Evolutionary conservation across 2,888 invertebrate species (phyloP), one percentile per base, ranked within the genome.

Genomic region (Heliconius hortense): DNA sequence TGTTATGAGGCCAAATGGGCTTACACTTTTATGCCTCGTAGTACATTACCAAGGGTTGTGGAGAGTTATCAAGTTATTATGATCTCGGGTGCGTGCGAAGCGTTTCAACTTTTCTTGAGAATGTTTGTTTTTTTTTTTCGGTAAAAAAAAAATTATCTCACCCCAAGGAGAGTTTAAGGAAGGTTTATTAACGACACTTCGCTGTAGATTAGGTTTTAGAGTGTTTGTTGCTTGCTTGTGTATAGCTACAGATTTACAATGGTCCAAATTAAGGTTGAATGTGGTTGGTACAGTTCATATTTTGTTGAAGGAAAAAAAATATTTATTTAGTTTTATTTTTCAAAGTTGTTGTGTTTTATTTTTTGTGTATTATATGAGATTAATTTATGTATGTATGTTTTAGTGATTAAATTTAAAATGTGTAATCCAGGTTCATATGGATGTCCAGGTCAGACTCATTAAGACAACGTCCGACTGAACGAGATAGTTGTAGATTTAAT

Each of bases 141-240:
- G 77, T 84, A 82, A 84, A 18, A 43, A 43, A 85, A 88, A 87
- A 88, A 87, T 91, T 90, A 91, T 90, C 88, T 89, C 79, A 77
- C 88, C 87, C 87, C 71, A 87, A 89, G 88, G 88, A 88, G 89
- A 90, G 87, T 89, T 89, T 85, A 83, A 83, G 81, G 84, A 88
- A 89, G 87, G 90, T 91, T 87, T 90, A 89, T 89, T 91, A 91
- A 91, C 91, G 91, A 89, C 90, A 89, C 87, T 90, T 89, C 81
- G 83, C 85, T 84, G 87, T 84, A 84, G 31, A 78, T 78, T 79
- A 78, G 73, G 79, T 79, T 78, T 79, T 79, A 73, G 73, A 77
- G 76, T 60, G 76, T 74, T 78, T 77, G 74, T 79, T 77, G 77
- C 77, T 79, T 68, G 72, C 69, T 75, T 75, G 74, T 78, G 77